Base-by-base conservation (phyloP, 2,888 invertebrate species). In the Cybosia mesomella region DNA sequence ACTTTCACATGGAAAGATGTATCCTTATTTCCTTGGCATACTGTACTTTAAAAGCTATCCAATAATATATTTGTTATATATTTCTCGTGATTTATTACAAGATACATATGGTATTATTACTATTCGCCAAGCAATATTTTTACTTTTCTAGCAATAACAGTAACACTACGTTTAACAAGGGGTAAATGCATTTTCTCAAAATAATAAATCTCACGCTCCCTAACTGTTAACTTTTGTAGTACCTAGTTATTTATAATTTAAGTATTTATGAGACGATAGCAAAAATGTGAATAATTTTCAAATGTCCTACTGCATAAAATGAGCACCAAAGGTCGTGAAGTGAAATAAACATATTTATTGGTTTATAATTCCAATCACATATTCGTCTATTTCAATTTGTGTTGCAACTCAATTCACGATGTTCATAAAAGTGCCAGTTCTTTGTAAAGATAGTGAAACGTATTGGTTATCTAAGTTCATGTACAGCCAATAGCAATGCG, bases 121-220 rank as follows among this genome's bases (percentile, higher is more conserved):
- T 77, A 58, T 74, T 82, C 81, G 72, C 70, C 59, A 87, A 86
- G 85, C 86, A 72, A 76, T 75, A 78, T 82, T 78, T 71, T 71
- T 74, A 78, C 69, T 68, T 78, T 83, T 74, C 83, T 83, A 83
- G 83, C 79, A 84, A 77, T 85, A 87, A 88, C 86, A 83, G 79
- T 85, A 84, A 87, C 80, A 84, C 83, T 87, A 87, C 81, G 83
- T 80, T 72, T 85, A 90, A 91, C 89, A 92, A 85, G 85, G 84
- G 88, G 89, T 92, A 93, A 94, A 93, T 92, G 89, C 89, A 89
- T 84, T 85, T 88, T 92, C 90, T 89, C 89, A 92, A 92, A 92
- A 92, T 90, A 89, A 91, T 86, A 84, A 84, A 83, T 87, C 76
- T 88, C 84, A 84, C 78, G 80, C 73, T 83, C 73, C 79, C 87